phyloP scores from a whole-genome alignment of 2,888 invertebrate genomes.

The Xestia xanthographa region DNA sequence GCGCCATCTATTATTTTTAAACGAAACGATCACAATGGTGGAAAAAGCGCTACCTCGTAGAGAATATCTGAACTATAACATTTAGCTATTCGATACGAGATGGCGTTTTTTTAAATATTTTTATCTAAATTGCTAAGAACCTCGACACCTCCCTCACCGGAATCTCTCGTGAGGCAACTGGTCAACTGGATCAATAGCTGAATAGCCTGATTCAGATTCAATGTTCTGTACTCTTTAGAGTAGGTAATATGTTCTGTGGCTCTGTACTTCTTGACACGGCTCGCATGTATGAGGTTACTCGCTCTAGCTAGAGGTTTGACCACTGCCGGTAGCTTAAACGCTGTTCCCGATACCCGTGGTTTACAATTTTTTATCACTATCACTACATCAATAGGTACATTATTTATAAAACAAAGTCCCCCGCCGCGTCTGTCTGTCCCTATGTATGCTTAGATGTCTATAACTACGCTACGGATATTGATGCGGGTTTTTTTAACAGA shows the following conservation, averaged over 20 bases:
- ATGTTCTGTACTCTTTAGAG: neutral
- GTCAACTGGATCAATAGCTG: neutral
- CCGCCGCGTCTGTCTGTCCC: too few species aligned
- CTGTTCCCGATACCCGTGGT: neutral
- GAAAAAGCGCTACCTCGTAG: constrained; percentile 49
- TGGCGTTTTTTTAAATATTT: neutral
- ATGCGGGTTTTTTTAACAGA: too few species aligned
- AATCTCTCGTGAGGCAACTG: neutral
- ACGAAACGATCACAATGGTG: too few species aligned
- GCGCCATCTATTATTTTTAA: constrained; percentile 19
- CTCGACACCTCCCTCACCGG: neutral
- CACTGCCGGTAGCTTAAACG: neutral
- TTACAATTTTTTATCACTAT: too few species aligned
- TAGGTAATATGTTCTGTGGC: too few species aligned
- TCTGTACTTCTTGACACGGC: neutral
- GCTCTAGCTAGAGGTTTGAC: neutral
- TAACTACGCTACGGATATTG: too few species aligned
- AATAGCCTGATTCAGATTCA: neutral
- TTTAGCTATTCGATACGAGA: constrained; percentile 1
- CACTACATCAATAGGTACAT: too few species aligned
- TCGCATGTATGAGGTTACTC: neutral
- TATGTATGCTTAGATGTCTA: too few species aligned
- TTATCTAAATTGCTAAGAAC: neutral
- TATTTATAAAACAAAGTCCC: too few species aligned
- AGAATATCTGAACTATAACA: constrained; percentile 40